A percentile compares a stretch with the other conserved stretches of the same genome.
Evolutionary conservation across 2,797 vertebrate genomes (phyloP).

Genomic region (Bucorvus abyssinicus): DNA sequence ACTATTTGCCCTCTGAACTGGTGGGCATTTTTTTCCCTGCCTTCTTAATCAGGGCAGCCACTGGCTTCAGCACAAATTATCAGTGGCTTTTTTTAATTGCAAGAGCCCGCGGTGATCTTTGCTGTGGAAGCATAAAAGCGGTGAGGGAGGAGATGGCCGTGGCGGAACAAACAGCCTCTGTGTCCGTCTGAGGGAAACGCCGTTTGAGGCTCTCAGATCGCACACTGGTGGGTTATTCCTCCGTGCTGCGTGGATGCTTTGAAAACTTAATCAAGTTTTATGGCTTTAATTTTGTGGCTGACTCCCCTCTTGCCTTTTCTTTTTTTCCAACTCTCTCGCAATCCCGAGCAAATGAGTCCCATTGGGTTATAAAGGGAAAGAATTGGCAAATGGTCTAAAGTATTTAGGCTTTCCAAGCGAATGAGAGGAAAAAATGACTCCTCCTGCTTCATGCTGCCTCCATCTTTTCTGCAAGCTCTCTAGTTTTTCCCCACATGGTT

Average conservation of each 20-base stretch:
- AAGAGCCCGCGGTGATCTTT: background rate
- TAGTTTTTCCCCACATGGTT: background rate
- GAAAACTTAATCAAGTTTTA: constrained; percentile 43
- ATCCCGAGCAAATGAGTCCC: background rate
- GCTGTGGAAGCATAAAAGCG: background rate
- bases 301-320: background rate
- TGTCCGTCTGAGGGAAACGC: background rate
- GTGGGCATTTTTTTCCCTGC: background rate
- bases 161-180: background rate
- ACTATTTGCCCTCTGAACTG: background rate
- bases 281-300: constrained; percentile 31
- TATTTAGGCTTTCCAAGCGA: background rate
- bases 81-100: background rate
- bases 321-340: background rate
- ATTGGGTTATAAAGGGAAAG: background rate
- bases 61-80: background rate
- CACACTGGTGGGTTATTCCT: background rate
- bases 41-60: background rate
- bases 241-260: background rate
- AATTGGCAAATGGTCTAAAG: background rate
- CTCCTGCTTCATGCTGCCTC: background rate
- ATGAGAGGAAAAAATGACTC: background rate
- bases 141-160: background rate
- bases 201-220: background rate
- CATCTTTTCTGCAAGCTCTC: background rate